These are phyloP conservation scores for Papilio gigon DNA, from an alignment of 2,888 invertebrate species.

Conservation along the genomic window DNA sequence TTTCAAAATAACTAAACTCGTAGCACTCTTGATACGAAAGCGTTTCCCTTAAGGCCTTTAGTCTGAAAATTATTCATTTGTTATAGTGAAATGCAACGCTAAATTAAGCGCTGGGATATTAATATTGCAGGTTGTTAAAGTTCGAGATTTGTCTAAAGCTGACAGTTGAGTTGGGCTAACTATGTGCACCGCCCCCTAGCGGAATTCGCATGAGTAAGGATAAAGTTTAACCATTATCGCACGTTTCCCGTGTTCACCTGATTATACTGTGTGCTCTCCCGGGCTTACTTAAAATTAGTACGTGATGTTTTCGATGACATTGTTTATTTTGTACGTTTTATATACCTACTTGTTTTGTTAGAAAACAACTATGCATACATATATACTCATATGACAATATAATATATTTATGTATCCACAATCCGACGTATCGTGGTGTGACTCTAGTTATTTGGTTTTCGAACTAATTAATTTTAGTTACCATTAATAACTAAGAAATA, in stretches of 20 bases:
- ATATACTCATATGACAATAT: too few species aligned
- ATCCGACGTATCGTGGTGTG: too few species aligned
- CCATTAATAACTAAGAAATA: neutral
- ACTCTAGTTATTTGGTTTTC: too few species aligned
- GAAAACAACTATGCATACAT: neutral
- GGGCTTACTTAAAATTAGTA: slow-evolving; percentile 6
- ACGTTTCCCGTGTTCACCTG: neutral
- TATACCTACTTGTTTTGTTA: neutral
- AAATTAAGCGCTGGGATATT: slow-evolving; percentile 18
- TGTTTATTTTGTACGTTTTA: neutral
- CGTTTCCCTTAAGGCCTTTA: neutral
- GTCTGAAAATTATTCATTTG: slow-evolving; percentile 9
- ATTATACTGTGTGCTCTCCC: neutral
- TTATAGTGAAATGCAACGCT: slow-evolving; percentile 24
- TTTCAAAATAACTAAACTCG: slow-evolving; percentile 12
- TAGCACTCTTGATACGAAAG: neutral
- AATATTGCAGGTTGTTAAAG: slow-evolving; percentile 17
- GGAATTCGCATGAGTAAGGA: neutral
- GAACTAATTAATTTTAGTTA: too few species aligned
- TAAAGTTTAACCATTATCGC: slow-evolving; percentile 13
- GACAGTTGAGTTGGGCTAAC: slow-evolving; percentile 6
- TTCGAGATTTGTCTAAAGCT: slow-evolving; percentile 12
- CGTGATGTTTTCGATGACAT: slow-evolving; percentile 1
- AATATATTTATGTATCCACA: too few species aligned
- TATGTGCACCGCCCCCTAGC: neutral